These are phyloP conservation scores for Polydrusus tereticollis DNA, from an alignment of 2,888 invertebrate genomes.

Conservation along the genomic window DNA sequence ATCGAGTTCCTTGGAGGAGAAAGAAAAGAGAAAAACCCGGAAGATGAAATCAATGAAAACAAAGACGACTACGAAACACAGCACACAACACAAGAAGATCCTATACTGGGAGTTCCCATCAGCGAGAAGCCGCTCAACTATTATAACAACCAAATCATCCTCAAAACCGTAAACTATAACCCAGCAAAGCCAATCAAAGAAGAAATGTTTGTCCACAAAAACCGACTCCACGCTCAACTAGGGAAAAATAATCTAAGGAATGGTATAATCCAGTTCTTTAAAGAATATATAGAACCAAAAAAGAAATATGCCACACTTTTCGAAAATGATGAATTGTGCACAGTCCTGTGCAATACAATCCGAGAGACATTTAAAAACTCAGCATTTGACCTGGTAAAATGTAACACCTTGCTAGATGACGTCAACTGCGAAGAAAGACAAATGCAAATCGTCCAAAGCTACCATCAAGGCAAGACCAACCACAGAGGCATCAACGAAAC, in stretches of 20 bases:
- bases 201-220: not conserved
- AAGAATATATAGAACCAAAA: too few species aligned
- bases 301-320: too few species aligned
- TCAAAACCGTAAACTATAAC: not conserved
- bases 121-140: too few species aligned
- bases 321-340: too few species aligned
- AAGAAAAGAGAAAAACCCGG: too few species aligned
- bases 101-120: not conserved
- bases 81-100: not conserved
- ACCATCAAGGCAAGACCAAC: not conserved
- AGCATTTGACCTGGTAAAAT: not conserved
- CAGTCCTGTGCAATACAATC: too few species aligned
- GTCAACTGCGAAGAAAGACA: not conserved
- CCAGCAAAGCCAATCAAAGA: not conserved
- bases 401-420: not conserved
- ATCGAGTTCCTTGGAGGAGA: too few species aligned
- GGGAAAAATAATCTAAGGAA: not conserved
- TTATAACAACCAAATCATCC: too few species aligned
- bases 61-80: not conserved
- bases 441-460: not conserved
- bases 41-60: not conserved
- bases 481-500: not conserved
- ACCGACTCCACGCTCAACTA: not conserved
- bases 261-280: too few species aligned
- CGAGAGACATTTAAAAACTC: not conserved